These are phyloP conservation scores for Liasis olivaceus DNA, from an alignment of 2,797 vertebrate species.

Conservation along the genomic window DNA sequence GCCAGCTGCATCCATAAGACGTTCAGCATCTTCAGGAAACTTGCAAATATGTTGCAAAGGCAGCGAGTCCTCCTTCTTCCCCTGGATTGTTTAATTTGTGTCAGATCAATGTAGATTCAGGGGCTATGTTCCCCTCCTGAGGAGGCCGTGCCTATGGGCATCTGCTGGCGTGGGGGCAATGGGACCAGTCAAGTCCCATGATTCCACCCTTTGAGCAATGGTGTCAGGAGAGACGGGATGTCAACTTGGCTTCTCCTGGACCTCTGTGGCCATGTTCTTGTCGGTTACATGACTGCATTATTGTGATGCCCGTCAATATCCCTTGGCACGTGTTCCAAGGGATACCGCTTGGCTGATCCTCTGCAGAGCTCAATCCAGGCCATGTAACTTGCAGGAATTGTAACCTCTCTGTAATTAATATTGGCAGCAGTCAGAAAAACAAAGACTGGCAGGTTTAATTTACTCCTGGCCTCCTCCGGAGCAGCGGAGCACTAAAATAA, in stretches of 20 bases:
- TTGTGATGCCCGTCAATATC: background rate
- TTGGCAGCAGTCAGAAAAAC: conserved; percentile 4
- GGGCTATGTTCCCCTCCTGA: background rate
- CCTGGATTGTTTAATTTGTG: background rate
- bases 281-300: background rate
- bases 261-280: too few species aligned
- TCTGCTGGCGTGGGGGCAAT: background rate
- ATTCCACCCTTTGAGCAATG: background rate
- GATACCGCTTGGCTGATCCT: background rate
- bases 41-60: background rate
- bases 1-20: background rate
- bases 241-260: background rate
- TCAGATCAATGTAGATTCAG: background rate
- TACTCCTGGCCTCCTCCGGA: background rate
- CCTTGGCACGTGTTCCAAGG: too few species aligned
- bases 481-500: background rate
- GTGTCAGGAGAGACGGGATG: background rate
- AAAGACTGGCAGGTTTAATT: conserved; percentile 26
- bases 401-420: conserved; percentile 6
- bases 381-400: background rate
- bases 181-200: background rate
- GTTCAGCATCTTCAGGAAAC: background rate
- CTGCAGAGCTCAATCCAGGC: background rate
- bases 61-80: background rate
- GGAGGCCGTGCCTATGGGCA: background rate